Evolutionary conservation across 2,797 vertebrate species (phyloP), one percentile per base, ranked within the genome.

Genomic region (Numenius phaeopus): DNA sequence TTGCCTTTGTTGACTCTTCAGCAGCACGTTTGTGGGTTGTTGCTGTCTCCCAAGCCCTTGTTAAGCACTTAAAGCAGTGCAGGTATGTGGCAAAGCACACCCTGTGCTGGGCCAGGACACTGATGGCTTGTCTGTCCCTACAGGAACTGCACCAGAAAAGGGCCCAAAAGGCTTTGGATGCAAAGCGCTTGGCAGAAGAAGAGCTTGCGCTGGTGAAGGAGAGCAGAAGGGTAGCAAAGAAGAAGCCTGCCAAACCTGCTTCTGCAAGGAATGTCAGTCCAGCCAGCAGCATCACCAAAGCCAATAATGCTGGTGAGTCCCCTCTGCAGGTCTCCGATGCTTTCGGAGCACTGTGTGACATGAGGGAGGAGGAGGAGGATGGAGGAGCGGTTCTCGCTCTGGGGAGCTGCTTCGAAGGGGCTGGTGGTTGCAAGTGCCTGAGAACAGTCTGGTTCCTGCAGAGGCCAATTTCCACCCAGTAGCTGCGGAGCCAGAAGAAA

Each of bases 131-230:
- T 58, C 90, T 62, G 86, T 72, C 26, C 34, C 54, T 3, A 0
- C 89, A 99, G 99, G 99, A 99, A 82, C 98, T 99, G 96, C 99
- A 99, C 83, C 99, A 99, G 97, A 99, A 99, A 94, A 97, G 98
- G 84, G 97, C 98, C 13, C 98, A 98, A 93, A 98, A 98, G 37
- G 97, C 96, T 9, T 77, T 49, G 1, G 98, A 98, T 2, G n/a
- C 71, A 0, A 98, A 98, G 64, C 85, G 11, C 11, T 87, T 89
- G 2, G 97, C 87, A 0, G 98, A 97, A 70, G 97, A 92, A 46
- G 98, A 98, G 92, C 71, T 97, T 57, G 96, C 81, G 0, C 55
- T 78, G 75, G 71, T 52, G 57, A 98, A 97, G 92, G 95, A 96
- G 82, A 73, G 95, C 18, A 98, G 95, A 12, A 98, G 73, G 37